Evolutionary conservation across 2,888 invertebrate species (phyloP), one percentile per base, ranked within the genome.

Genomic region (Eurytoma californica): DNA sequence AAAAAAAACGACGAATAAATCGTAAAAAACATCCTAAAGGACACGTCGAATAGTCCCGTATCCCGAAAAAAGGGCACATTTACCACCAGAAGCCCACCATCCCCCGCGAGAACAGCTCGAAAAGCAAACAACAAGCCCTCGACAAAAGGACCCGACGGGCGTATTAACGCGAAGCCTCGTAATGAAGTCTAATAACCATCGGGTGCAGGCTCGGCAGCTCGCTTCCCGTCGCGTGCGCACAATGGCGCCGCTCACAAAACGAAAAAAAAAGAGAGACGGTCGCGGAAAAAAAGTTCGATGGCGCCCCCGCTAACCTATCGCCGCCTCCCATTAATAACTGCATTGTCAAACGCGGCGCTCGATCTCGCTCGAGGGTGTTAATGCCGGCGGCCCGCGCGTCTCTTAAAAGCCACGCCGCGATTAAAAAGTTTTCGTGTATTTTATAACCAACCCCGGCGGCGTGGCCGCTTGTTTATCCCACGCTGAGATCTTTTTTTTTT

Each of bases 311-410:
- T 47, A 51, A 55, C 78, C 77, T 81, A 39, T 39, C 39, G 39
- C 39, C 39, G 39, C 1, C 39, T 39, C 39, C 80, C 82, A 84
- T 84, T 83, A 83, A 83, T 83, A 84, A 84, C 83, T 68, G 79
- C 61, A 82, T 84, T 82, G 84, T 84, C 83, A 82, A 83, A 83
- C 72, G 70, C 24, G 61, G 30, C 18, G 24, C 57, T 9, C 18
- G 69, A 72, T 77, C 51, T 72, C 77, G 74, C 39, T 63, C 72
- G 75, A 9, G 39, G 77, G 70, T 78, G 65, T 73, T 74, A 74
- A 77, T 82, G 67, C 77, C 67, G 53, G 9, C 39, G 39, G 5
- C 24, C n/a, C n/a, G n/a, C 53, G 49, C 51, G 20, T 30, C 55
- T 68, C 73, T 69, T 76, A 53, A 83, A 69, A 77, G 39, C 55